Percentiles rank a stretch among this genome's conserved stretches.
These are phyloP conservation scores for Oryzias dopingdopingensis DNA, from an alignment of 2,797 vertebrate species.

Conservation along the genomic window DNA sequence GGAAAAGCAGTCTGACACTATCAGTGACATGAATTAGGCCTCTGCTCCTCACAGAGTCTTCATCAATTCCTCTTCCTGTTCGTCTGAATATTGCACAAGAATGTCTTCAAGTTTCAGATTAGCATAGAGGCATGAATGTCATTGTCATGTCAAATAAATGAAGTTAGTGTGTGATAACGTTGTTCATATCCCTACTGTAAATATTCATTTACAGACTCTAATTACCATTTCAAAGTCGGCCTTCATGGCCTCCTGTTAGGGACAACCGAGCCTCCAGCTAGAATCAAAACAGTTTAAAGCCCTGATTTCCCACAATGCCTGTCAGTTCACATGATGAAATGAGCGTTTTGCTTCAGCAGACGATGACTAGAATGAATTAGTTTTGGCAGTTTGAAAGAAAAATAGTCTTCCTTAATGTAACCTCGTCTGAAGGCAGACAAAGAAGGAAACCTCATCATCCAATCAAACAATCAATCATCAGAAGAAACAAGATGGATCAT, in stretches of 20 bases:
- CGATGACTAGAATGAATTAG: conserved; percentile 16
- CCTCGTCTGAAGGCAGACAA: background rate
- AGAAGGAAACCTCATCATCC: conserved; percentile 11
- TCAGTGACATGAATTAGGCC: no score
- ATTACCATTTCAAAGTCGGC: conserved; percentile 61
- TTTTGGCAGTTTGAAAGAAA: conserved; percentile 28
- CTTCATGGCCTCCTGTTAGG: conserved; percentile 36
- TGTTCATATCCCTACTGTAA: conserved; percentile 46
- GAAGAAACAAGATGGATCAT: conserved; percentile 42
- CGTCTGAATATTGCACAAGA: conserved; percentile 12
- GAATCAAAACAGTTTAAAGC: conserved; percentile 64
- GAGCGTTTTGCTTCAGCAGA: conserved; percentile 49
- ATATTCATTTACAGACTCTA: conserved; percentile 60
- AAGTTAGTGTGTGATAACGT: conserved; percentile 39
- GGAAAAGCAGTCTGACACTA: no score
- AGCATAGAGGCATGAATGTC: conserved; percentile 18
- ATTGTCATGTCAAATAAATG: conserved; percentile 47
- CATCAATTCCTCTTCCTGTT: no score
- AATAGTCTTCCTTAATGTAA: conserved; percentile 12
- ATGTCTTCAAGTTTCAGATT: conserved; percentile 26
- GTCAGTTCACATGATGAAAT: conserved; percentile 49
- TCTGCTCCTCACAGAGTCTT: no score
- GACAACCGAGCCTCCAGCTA: conserved; percentile 39
- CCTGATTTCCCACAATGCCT: conserved; percentile 56
- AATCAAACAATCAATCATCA: conserved; percentile 49